Conservation (phyloP, 2,888 invertebrate genomes). For the Sicus ferrugineus region DNA sequence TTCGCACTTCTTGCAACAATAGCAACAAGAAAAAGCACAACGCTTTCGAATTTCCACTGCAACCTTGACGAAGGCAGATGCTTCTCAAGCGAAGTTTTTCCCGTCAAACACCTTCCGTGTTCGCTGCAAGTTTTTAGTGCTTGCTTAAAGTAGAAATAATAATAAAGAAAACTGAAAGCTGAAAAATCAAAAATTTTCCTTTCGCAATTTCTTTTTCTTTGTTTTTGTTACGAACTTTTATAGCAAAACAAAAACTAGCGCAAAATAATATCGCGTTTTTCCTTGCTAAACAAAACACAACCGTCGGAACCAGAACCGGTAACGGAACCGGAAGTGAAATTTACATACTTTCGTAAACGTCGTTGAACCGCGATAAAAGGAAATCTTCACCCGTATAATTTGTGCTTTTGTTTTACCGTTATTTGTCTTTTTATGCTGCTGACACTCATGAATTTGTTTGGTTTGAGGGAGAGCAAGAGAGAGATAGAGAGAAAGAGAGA, state of each 20-base stretch:
- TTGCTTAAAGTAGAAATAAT: background rate
- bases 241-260: background rate
- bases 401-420: background rate
- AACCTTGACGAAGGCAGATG: no score
- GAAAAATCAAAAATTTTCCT: background rate
- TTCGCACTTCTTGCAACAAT: background rate
- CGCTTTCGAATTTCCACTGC: background rate
- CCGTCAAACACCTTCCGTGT: background rate
- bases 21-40: background rate
- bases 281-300: background rate
- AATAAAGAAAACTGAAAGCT: background rate
- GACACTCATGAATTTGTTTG: no score
- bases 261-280: background rate
- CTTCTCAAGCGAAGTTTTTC: background rate
- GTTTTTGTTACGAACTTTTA: background rate
- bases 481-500: background rate
- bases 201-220: background rate
- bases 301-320: conserved; percentile 16
- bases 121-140: background rate
- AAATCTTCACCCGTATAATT: background rate
- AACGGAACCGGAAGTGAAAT: conserved; percentile 33
- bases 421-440: no score
- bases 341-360: conserved; percentile 29
- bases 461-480: no score
- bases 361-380: background rate